Conservation (phyloP, 1,140 invertebrate species). For the Ostrea edulis region DNA sequence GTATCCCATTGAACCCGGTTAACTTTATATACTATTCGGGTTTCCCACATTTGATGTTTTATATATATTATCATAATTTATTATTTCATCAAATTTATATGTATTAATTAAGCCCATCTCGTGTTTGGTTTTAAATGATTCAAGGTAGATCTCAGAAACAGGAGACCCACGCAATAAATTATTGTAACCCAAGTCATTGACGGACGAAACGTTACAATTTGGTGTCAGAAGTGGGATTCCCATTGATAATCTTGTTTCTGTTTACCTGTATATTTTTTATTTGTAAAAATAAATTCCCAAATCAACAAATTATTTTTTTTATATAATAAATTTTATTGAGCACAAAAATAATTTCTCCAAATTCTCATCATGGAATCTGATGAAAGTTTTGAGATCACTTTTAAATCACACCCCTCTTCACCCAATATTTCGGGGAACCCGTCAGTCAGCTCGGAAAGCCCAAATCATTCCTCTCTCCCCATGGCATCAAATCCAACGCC, state of each 20-base stretch:
- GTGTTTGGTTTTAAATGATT: no score
- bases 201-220: neutral
- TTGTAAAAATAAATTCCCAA: no score
- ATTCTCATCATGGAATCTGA: neutral
- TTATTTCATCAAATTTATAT: no score
- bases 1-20: no score
- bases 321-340: no score
- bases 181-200: neutral
- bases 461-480: neutral
- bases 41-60: no score
- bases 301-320: no score
- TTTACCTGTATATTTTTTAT: neutral
- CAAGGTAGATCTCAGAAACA: neutral
- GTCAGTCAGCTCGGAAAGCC: neutral
- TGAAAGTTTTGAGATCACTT: neutral
- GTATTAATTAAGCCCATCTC: no score
- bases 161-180: neutral
- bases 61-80: no score
- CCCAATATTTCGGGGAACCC: neutral
- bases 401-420: neutral
- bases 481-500: neutral
- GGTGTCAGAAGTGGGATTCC: neutral
- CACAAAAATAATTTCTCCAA: no score
- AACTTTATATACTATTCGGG: no score
- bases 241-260: neutral